Evolutionary conservation across 2,113 vertebrate genomes (phyloP).

Genomic region (Peromyscus leucopus): DNA sequence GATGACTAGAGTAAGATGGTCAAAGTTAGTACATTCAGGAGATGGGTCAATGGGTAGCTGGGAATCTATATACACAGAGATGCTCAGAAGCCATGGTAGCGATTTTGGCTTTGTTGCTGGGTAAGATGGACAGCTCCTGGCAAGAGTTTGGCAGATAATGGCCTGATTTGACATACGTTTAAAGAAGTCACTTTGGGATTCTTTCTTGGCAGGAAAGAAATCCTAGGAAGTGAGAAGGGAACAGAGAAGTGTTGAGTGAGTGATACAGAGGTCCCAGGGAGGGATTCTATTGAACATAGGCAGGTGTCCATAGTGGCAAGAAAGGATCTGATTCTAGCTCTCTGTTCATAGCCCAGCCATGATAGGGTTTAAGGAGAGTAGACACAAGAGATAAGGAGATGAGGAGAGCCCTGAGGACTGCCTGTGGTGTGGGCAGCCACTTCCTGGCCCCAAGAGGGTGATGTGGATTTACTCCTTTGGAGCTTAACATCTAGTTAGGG

Average conservation of each 20-base stretch:
- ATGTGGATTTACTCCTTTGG: not conserved
- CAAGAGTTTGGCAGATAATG: not conserved
- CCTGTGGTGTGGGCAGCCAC: not conserved
- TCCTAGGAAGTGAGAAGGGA: not conserved
- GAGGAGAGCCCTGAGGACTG: not conserved
- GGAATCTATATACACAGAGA: too few relatives aligned
- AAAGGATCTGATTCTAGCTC: not conserved
- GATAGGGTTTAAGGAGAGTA: not conserved
- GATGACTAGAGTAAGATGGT: not conserved
- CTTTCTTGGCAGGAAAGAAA: not conserved
- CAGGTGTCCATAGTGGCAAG: not conserved
- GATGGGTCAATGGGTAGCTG: fast-evolving
- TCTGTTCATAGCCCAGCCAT: not conserved
- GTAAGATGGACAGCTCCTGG: not conserved
- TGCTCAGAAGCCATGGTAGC: not conserved
- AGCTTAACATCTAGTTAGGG: conserved; percentile 1
- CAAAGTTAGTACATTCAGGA: not conserved
- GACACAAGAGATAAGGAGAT: not conserved
- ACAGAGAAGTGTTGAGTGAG: not conserved
- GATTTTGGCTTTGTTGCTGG: not conserved
- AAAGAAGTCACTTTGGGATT: not conserved
- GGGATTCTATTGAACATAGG: not conserved
- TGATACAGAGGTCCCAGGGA: not conserved
- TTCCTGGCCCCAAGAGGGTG: not conserved
- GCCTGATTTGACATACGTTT: not conserved